phyloP scores from a whole-genome alignment of 37 sponge, comb jelly and placozoan species.

The Halisarca cf. caerulea region DNA sequence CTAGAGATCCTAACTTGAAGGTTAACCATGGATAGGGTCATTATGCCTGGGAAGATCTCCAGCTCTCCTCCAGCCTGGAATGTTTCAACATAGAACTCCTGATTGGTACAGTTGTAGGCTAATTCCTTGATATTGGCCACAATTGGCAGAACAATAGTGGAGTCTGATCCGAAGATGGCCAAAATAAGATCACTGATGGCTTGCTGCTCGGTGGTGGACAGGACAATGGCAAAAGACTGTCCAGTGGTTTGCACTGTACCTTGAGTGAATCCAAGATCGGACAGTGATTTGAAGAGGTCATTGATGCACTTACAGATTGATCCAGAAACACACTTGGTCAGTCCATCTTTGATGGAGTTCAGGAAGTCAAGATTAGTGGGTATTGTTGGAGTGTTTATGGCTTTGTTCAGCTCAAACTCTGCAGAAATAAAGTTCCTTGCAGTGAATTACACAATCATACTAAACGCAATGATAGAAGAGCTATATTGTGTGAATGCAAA shows the following conservation, averaged over 20 bases:
- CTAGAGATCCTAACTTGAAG: not conserved
- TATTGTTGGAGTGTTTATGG: not conserved
- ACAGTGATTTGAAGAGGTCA: not conserved
- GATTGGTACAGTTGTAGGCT: constrained; percentile 1
- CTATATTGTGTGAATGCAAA: no score
- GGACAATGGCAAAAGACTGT: not conserved
- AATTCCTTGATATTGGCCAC: not conserved
- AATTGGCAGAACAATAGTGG: not conserved
- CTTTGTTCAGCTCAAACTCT: not conserved
- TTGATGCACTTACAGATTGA: constrained; percentile 1
- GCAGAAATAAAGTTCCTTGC: no score
- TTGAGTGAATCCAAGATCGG: not conserved
- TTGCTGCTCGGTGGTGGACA: not conserved
- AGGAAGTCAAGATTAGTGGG: not conserved
- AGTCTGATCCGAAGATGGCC: not conserved
- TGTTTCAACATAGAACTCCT: constrained; percentile 3
- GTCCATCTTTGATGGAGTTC: not conserved
- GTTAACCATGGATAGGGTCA: not conserved
- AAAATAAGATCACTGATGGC: not conserved
- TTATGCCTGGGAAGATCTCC: not conserved
- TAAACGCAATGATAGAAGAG: no score
- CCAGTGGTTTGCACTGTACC: not conserved
- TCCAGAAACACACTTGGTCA: not conserved
- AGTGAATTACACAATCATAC: no score
- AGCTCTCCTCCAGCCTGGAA: not conserved